Evolutionary conservation across 2,888 invertebrate species (phyloP).

Genomic region (Aspidiotus destructor): DNA sequence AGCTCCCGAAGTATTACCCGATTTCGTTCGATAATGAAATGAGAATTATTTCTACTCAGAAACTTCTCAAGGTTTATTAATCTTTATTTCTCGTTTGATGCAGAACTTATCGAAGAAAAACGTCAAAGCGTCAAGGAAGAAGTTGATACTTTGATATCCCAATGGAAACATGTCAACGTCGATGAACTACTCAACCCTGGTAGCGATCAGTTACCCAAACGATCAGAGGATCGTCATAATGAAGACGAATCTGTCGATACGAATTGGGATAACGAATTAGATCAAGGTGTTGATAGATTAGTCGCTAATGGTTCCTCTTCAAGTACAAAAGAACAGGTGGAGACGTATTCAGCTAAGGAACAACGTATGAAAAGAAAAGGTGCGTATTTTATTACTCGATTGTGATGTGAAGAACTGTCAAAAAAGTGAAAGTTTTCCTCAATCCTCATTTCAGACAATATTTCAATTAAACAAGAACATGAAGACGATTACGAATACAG

Average conservation of each 20-base stretch:
- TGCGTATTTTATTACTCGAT: not conserved
- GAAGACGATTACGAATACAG: slow-evolving; percentile 23
- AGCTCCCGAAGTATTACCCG: not conserved
- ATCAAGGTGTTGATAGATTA: not conserved
- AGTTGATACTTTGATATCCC: slow-evolving; percentile 22
- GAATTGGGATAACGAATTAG: not conserved
- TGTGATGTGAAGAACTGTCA: not conserved
- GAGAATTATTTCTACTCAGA: not conserved
- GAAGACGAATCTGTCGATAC: not conserved
- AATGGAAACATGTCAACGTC: slow-evolving; percentile 19
- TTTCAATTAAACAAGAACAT: slow-evolving; percentile 26
- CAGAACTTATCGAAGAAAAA: slow-evolving; percentile 26
- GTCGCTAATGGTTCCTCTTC: slow-evolving; percentile 16
- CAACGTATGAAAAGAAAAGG: slow-evolving; percentile 20
- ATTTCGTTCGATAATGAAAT: not conserved
- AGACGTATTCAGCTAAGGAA: slow-evolving; percentile 21
- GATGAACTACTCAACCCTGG: slow-evolving; percentile 12
- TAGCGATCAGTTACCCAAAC: not conserved
- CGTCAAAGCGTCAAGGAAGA: slow-evolving; percentile 24
- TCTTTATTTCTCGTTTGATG: not conserved
- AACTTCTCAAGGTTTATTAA: too few species aligned
- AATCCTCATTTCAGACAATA: slow-evolving; percentile 6
- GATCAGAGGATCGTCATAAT: not conserved
- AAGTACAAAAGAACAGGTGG: not conserved
- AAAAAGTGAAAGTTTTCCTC: not conserved